A percentile compares a stretch with the other conserved stretches of the same genome.
These are phyloP conservation scores for Prunella strophiata DNA, from an alignment of 2,797 vertebrate species.

Conservation along the genomic window DNA sequence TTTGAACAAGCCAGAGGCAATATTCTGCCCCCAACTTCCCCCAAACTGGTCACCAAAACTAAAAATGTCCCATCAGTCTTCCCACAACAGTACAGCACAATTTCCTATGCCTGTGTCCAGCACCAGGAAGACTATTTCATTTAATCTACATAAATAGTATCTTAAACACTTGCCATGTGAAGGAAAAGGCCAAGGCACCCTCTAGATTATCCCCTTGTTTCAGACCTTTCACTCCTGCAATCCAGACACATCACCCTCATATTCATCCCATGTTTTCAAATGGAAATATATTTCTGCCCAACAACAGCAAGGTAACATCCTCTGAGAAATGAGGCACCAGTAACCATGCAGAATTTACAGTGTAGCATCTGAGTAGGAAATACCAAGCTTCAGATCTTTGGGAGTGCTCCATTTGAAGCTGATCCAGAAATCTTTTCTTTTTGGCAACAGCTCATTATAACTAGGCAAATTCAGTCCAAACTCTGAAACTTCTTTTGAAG, in stretches of 20 bases:
- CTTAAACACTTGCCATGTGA: not conserved
- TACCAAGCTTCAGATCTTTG: not conserved
- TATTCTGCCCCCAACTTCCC: not conserved
- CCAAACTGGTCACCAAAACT: not conserved
- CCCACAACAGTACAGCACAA: not conserved
- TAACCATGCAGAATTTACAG: not conserved
- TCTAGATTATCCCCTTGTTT: not conserved
- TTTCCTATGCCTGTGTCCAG: not conserved
- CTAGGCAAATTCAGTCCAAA: constrained; percentile 14
- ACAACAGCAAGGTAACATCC: not conserved
- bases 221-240: not conserved
- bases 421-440: not conserved
- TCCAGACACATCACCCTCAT: not conserved
- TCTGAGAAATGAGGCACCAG: not conserved
- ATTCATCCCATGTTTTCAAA: not conserved
- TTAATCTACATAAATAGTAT: not conserved
- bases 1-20: not conserved
- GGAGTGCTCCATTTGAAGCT: not conserved
- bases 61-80: not conserved
- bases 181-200: not conserved
- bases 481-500: constrained; percentile 43
- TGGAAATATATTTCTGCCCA: not conserved
- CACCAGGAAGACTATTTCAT: not conserved
- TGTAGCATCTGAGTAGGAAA: not conserved
- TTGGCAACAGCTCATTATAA: not conserved